Evolutionary conservation across 2,888 invertebrate species (phyloP).

Genomic region (Pseudococcus longispinus): DNA sequence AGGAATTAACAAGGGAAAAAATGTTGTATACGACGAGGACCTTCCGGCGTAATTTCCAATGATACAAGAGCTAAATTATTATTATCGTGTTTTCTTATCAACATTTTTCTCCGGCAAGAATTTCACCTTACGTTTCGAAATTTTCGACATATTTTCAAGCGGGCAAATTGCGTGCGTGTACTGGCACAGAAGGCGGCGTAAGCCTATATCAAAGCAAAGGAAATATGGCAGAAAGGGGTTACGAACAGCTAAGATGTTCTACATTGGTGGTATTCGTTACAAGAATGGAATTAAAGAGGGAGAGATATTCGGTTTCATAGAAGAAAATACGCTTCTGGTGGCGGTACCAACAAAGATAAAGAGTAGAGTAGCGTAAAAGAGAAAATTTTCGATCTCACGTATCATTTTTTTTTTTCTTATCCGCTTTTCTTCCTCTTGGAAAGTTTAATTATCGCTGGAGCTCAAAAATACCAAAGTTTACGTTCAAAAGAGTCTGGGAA

Average conservation of each 20-base stretch:
- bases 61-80: constrained; percentile 22
- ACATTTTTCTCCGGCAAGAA: constrained; percentile 28
- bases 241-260: constrained; percentile 10
- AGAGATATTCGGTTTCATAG: neutral
- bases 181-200: neutral
- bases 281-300: constrained; percentile 2
- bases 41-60: constrained; percentile 7
- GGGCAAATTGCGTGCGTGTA: constrained; percentile 32
- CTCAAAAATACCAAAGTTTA: neutral
- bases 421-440: neutral
- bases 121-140: constrained; percentile 20
- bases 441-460: neutral
- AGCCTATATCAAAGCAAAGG: neutral
- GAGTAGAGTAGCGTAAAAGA: neutral
- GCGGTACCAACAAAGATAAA: neutral
- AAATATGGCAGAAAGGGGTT: constrained; percentile 19
- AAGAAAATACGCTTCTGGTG: neutral
- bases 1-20: constrained; percentile 32
- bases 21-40: neutral
- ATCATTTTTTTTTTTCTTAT: neutral
- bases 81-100: constrained; percentile 35
- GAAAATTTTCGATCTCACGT: neutral
- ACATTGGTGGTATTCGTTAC: constrained; percentile 24
- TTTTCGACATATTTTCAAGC: constrained; percentile 16
- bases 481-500: neutral